Evolutionary conservation across 2,113 vertebrate species (phyloP).

Genomic region (Bothrops jararaca): DNA sequence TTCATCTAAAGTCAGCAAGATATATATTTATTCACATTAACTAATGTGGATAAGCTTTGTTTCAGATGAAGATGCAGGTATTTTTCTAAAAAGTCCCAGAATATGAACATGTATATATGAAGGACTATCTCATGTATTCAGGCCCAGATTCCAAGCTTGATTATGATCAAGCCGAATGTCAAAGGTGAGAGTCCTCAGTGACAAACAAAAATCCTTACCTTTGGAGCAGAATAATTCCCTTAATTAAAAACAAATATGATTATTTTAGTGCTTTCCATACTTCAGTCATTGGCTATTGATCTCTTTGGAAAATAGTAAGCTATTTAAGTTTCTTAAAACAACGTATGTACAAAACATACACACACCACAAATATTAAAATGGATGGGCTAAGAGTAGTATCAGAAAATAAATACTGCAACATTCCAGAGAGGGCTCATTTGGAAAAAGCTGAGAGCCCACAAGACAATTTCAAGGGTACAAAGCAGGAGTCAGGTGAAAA

Average conservation of each 20-base stretch:
- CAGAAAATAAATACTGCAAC: not conserved
- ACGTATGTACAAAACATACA: not conserved
- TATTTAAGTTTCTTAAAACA: not conserved
- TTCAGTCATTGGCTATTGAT: not conserved
- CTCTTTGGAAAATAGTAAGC: not conserved
- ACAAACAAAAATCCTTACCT: not conserved
- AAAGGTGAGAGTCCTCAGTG: not conserved
- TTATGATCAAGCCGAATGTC: not conserved
- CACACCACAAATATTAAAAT: not conserved
- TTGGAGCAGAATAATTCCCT: not conserved
- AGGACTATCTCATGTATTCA: not conserved
- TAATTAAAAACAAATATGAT: not conserved
- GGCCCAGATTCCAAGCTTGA: not conserved
- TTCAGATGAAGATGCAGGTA: not conserved
- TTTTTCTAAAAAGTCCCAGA: not conserved
- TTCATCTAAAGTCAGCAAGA: not conserved
- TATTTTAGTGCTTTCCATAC: not conserved
- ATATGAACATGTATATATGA: not conserved
- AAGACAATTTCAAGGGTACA: not conserved
- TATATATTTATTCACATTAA: not conserved
- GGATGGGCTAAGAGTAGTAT: not conserved
- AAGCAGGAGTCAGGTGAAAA: accelerated
- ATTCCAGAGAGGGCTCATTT: not conserved
- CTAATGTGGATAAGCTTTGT: not conserved
- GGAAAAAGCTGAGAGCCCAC: not conserved